Conservation (phyloP, 1,140 invertebrate genomes). For the Drosophila quadrilineata region DNA sequence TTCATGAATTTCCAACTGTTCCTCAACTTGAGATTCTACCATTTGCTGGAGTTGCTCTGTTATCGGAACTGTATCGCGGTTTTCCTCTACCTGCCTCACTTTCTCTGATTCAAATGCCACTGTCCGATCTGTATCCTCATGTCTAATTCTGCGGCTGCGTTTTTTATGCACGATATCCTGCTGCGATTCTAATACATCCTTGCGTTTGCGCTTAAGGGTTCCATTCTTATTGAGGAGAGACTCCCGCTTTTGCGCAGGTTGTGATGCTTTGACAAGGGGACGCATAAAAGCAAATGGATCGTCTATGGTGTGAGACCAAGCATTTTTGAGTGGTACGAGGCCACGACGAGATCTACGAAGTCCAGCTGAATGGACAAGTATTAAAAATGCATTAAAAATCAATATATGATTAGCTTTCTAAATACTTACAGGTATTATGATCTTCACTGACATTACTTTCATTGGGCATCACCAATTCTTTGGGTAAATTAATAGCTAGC, state of each 20-base stretch:
- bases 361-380: slow-evolving; percentile 5
- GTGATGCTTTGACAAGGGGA: not conserved
- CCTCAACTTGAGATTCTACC: no score
- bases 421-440: slow-evolving; percentile 31
- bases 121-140: no score
- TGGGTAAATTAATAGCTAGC: not conserved
- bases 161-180: no score
- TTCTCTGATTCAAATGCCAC: no score
- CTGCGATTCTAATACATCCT: no score
- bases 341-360: slow-evolving; percentile 61
- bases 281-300: slow-evolving; percentile 17
- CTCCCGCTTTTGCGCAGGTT: not conserved
- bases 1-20: no score
- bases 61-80: no score
- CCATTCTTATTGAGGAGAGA: not conserved
- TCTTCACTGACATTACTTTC: not conserved
- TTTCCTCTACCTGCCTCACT: no score
- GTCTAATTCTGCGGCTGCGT: no score
- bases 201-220: not conserved
- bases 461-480: not conserved
- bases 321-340: slow-evolving; percentile 49
- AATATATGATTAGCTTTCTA: not conserved
- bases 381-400: not conserved
- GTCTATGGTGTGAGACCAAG: slow-evolving; percentile 34
- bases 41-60: no score